phyloP scores from a whole-genome alignment of 1,140 invertebrate genomes.

The Trachelipus rathkii region DNA sequence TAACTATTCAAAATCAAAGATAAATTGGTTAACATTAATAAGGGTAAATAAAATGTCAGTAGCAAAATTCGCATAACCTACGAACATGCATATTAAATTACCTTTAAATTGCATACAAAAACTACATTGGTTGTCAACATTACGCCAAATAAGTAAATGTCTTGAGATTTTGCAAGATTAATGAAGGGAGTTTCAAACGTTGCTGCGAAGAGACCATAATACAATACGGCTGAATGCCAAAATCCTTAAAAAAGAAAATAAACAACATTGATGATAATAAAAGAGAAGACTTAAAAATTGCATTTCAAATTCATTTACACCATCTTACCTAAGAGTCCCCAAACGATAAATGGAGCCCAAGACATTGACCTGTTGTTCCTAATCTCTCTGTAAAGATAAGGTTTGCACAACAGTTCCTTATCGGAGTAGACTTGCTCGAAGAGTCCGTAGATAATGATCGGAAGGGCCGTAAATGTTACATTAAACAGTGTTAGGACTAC shows the following conservation, averaged over 20 bases:
- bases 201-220: background rate
- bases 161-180: background rate
- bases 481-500: slow-evolving; percentile 71
- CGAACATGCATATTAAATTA: background rate
- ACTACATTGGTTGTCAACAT: background rate
- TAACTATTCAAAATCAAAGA: background rate
- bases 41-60: background rate
- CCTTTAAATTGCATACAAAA: background rate
- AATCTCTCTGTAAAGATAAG: slow-evolving; percentile 64
- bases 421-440: slow-evolving; percentile 65
- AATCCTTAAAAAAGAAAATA: background rate
- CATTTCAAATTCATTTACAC: background rate
- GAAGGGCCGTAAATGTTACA: slow-evolving; percentile 66
- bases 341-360: slow-evolving; percentile 60
- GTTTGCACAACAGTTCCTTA: slow-evolving; percentile 59
- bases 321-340: slow-evolving; percentile 51
- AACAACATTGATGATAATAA: too few species aligned
- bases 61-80: background rate
- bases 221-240: background rate
- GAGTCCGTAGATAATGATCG: slow-evolving; percentile 65
- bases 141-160: background rate
- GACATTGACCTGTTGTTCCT: slow-evolving; percentile 64
- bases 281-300: too few species aligned
- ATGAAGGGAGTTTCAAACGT: background rate
- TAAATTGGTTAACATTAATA: background rate